phyloP scores from a whole-genome alignment of 2,797 vertebrate species.

The Babyrousa celebensis region DNA sequence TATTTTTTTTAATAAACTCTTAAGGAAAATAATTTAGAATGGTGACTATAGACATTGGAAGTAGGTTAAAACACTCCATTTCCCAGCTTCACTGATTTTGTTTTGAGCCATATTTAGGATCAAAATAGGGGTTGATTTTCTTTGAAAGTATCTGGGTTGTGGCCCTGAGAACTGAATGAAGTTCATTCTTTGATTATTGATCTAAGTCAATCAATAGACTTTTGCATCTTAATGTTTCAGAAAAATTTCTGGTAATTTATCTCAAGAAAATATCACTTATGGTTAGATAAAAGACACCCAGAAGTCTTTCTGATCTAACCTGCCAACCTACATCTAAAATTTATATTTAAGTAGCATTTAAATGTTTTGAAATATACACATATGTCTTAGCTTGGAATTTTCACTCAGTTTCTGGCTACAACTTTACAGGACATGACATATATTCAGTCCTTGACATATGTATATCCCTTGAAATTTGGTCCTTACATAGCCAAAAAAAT shows the following conservation, averaged over 20 bases:
- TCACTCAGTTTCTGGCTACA: not conserved
- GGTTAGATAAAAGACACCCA: not conserved
- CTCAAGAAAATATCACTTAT: not conserved
- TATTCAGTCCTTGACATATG: not conserved
- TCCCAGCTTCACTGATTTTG: not conserved
- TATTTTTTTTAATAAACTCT: not conserved
- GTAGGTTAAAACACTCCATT: not conserved
- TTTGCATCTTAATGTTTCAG: not conserved
- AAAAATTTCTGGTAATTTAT: conserved; percentile 7
- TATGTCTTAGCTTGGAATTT: not conserved
- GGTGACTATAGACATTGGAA: not conserved
- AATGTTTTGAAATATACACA: not conserved
- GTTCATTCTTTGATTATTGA: not conserved
- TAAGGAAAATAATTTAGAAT: not conserved
- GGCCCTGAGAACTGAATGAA: not conserved
- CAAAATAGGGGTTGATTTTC: not conserved
- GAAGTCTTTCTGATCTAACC: not conserved
- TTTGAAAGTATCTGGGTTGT: not conserved
- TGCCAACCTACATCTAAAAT: not conserved
- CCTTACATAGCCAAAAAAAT: not conserved
- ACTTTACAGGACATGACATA: not conserved
- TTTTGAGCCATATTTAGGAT: not conserved
- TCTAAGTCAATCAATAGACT: not conserved
- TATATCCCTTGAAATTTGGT: not conserved
- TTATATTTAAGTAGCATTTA: not conserved